Evolutionary conservation across 1,140 invertebrate genomes (phyloP), one percentile per base, ranked within the genome.

Genomic region (Cydia amplana): DNA sequence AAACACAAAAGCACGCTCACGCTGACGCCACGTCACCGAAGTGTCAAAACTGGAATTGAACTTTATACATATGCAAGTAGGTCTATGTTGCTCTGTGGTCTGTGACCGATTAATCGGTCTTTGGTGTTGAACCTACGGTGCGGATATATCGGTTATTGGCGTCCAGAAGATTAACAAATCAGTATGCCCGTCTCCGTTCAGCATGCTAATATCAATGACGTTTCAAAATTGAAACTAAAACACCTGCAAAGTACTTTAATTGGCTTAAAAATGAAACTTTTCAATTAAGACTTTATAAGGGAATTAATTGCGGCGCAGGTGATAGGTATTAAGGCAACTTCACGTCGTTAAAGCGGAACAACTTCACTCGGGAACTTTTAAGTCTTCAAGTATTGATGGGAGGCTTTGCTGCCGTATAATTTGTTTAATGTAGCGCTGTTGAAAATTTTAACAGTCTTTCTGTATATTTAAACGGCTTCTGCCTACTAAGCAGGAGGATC

Each of bases 291-390:
- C 65, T 40, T 70, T 25, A 67, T 67, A 67, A 40, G 20, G 16
- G 18, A 70, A 70, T 70, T 70, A 70, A 70, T 70, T 70, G 32
- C 28, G 65, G 65, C 65, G 32, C 65, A 70, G 65, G 65, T 70
- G 65, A 70, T 70, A 70, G 65, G 65, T 36, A 70, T 70, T 70
- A 70, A 70, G 64, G 64, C 60, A 65, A 70, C 65, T 70, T 70
- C 32, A 36, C 65, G 65, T 36, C 65, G 65, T 70, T 36, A 60
- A n/a, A 32, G 16, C 65, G 5, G 65, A 16, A 70, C 28, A 36
- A 70, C 64, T 65, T 65, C 23, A 65, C 65, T 70, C 32, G n/a
- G 10, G 28, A 70, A 70, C 65, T 70, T 70, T 70, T 70, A 70
- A 70, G 65, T 70, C 65, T 70, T 18, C 65, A 36, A 36, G 65